Conservation (phyloP, 2,888 invertebrate species). For the Nemapogon koenigi region DNA sequence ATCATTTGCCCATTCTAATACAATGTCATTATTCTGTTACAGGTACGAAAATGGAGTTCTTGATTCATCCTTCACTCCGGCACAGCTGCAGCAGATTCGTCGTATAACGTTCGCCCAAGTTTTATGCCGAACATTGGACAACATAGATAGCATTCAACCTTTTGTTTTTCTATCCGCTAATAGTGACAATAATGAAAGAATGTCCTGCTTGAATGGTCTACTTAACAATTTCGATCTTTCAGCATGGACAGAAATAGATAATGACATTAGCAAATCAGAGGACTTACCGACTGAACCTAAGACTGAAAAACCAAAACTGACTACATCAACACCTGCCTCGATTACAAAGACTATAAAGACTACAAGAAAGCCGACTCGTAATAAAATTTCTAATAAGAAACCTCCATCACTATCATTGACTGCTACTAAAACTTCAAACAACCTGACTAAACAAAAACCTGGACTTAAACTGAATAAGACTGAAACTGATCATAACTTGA, state of each 20-base stretch:
- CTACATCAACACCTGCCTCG: slow-evolving; percentile 22
- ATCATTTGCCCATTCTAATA: too few species aligned
- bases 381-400: slow-evolving; percentile 25
- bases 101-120: slow-evolving; percentile 76
- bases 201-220: slow-evolving; percentile 61
- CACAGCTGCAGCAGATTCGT: slow-evolving; percentile 77
- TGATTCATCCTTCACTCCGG: slow-evolving; percentile 76
- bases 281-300: slow-evolving; percentile 20
- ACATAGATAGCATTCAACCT: slow-evolving; percentile 72
- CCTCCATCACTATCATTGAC: slow-evolving; percentile 15
- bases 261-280: slow-evolving; percentile 41
- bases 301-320: slow-evolving; percentile 17
- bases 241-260: slow-evolving; percentile 66
- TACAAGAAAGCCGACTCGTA: slow-evolving; percentile 26
- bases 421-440: slow-evolving; percentile 22
- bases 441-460: slow-evolving; percentile 22
- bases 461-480: slow-evolving; percentile 25
- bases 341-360: slow-evolving; percentile 21
- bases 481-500: slow-evolving; percentile 14
- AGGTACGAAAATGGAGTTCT: slow-evolving; percentile 80
- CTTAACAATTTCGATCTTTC: slow-evolving; percentile 66
- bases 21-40: too few species aligned
- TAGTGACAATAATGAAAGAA: slow-evolving; percentile 62
- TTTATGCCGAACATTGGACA: slow-evolving; percentile 70
- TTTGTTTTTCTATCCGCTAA: slow-evolving; percentile 72